These are phyloP conservation scores for Diplosoma virens DNA, from an alignment of 23 tunicate species.

Conservation along the genomic window DNA sequence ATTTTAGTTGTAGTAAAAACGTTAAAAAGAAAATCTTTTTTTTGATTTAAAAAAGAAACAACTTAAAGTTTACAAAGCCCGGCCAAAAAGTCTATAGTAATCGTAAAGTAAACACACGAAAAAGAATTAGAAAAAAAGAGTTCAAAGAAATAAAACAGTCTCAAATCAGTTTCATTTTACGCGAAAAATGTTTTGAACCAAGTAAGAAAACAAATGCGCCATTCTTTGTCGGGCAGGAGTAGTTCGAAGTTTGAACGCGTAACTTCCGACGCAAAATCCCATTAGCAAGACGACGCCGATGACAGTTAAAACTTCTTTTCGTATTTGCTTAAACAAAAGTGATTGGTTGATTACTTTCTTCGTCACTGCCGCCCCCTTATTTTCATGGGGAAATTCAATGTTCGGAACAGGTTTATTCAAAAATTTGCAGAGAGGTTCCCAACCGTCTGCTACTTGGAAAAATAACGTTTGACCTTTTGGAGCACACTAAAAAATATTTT, in stretches of 20 bases:
- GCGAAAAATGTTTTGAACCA: too few species aligned
- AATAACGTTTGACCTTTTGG: constrained; percentile 21
- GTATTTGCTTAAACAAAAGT: constrained; percentile 13
- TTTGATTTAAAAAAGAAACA: too few species aligned
- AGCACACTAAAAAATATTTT: constrained; percentile 10
- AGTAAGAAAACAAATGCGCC: too few species aligned
- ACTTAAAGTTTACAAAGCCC: too few species aligned
- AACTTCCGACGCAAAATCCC: not conserved
- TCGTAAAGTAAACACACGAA: too few species aligned
- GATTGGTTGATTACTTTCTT: constrained; percentile 19
- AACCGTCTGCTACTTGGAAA: constrained; percentile 32
- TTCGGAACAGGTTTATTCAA: constrained; percentile 22
- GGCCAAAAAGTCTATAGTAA: too few species aligned
- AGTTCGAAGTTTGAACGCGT: not conserved
- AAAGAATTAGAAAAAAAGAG: not conserved
- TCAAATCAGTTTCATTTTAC: not conserved
- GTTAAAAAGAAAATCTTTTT: too few species aligned
- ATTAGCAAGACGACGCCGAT: not conserved
- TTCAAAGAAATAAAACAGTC: not conserved
- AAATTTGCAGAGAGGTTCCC: constrained; percentile 36
- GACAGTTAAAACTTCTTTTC: constrained; percentile 16
- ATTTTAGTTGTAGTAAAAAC: too few species aligned
- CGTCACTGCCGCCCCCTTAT: constrained; percentile 26
- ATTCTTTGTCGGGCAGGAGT: too few species aligned
- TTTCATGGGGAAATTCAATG: constrained; percentile 33